Evolutionary conservation across 2,797 vertebrate species (phyloP).

Genomic region (Sciurus vulgaris): DNA sequence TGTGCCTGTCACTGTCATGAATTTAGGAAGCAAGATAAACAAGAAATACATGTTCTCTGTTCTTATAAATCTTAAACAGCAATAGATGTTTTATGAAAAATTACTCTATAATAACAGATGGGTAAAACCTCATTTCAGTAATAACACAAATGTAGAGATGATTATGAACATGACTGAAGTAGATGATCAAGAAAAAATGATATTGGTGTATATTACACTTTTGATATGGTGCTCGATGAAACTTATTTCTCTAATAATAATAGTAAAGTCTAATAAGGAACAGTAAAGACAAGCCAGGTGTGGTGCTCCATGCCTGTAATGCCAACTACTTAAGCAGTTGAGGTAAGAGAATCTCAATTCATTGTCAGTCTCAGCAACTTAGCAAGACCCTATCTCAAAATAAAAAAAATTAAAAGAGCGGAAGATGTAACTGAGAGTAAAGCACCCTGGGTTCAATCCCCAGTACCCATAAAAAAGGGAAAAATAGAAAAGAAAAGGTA

Average conservation of each 20-base stretch:
- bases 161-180: not conserved
- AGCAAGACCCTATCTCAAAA: too few relatives aligned
- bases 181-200: not conserved
- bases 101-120: not conserved
- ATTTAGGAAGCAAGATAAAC: not conserved
- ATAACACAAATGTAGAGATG: not conserved
- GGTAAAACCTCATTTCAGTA: not conserved
- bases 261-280: not conserved
- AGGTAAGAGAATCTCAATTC: too few relatives aligned
- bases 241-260: not conserved
- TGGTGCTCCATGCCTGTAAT: too few relatives aligned
- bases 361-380: too few relatives aligned
- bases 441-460: too few relatives aligned
- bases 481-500: not conserved
- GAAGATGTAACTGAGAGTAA: too few relatives aligned
- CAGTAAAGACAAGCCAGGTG: not conserved
- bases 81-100: not conserved
- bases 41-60: not conserved
- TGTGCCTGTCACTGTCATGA: not conserved
- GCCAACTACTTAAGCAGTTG: too few relatives aligned
- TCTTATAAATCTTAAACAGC: not conserved
- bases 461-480: too few relatives aligned
- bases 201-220: not conserved
- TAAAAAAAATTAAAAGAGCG: too few relatives aligned
- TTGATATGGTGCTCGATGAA: not conserved